Conservation (phyloP, 2,888 invertebrate genomes). For the Drosophila meridionalis region DNA sequence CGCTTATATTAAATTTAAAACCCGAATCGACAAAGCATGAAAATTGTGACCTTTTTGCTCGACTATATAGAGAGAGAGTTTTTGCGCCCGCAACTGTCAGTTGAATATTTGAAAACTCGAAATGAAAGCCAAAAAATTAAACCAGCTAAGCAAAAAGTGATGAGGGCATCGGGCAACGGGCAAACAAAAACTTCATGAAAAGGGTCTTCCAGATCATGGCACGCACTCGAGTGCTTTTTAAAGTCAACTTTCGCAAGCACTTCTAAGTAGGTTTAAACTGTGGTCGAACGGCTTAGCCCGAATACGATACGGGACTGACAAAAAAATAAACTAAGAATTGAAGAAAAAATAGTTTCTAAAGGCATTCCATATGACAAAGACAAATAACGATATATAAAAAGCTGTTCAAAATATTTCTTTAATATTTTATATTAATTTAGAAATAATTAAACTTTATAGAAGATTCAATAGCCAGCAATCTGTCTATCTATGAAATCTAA, state of each 20-base stretch:
- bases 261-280: conserved; percentile 2
- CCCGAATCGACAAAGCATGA: conserved; percentile 49
- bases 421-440: too few species aligned
- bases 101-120: conserved; percentile 15
- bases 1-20: conserved; percentile 38
- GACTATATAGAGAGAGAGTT: conserved; percentile 26
- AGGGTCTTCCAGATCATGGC: conserved; percentile 33
- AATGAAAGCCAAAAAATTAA: conserved; percentile 34
- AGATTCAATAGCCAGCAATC: too few species aligned
- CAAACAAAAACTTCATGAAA: conserved; percentile 51
- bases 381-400: too few species aligned
- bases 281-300: conserved; percentile 7
- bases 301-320: not conserved
- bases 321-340: not conserved
- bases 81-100: conserved; percentile 60
- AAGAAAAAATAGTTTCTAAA: not conserved
- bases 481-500: too few species aligned
- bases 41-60: conserved; percentile 42
- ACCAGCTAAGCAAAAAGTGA: conserved; percentile 52
- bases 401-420: too few species aligned
- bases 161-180: conserved; percentile 41
- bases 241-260: conserved; percentile 16
- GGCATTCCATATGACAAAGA: too few species aligned
- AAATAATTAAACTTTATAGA: too few species aligned
- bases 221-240: conserved; percentile 19